Conservation (phyloP, 1,140 invertebrate species). For the Zaprionus davidi region DNA sequence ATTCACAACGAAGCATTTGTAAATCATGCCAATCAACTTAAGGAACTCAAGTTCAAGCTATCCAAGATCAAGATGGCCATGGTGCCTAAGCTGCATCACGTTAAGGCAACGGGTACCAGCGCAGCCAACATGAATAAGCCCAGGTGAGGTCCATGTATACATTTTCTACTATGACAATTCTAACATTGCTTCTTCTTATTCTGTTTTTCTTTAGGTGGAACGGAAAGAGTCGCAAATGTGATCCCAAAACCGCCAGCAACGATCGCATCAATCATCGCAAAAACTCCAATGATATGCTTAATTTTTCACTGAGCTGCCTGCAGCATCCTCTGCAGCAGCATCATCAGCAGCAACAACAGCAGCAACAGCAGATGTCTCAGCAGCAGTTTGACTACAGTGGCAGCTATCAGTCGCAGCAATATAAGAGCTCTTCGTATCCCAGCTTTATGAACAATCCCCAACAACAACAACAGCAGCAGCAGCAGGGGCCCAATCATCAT, state of each 20-base stretch:
- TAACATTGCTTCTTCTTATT: neutral
- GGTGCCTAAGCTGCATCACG: conserved; percentile 76
- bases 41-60: conserved; percentile 82
- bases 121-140: conserved; percentile 73
- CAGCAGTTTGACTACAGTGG: conserved; percentile 65
- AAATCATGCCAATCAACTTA: conserved; percentile 79
- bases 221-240: conserved; percentile 78
- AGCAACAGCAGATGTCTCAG: conserved; percentile 37
- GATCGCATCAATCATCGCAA: conserved; percentile 83
- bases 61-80: conserved; percentile 82
- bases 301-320: conserved; percentile 69
- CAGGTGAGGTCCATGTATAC: conserved; percentile 40
- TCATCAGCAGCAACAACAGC: conserved; percentile 51
- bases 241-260: conserved; percentile 77
- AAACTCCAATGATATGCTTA: conserved; percentile 81
- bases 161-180: neutral
- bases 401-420: conserved; percentile 64
- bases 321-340: conserved; percentile 66
- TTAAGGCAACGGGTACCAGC: conserved; percentile 55
- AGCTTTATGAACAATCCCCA: conserved; percentile 73
- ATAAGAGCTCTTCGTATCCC: conserved; percentile 86
- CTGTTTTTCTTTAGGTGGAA: conserved; percentile 65
- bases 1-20: conserved; percentile 83
- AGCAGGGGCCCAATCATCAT: conserved; percentile 83
- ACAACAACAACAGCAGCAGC: conserved; percentile 42